phyloP scores from a whole-genome alignment of 35 echinoderm and acorn worm species.

The Apostichopus japonicus region DNA sequence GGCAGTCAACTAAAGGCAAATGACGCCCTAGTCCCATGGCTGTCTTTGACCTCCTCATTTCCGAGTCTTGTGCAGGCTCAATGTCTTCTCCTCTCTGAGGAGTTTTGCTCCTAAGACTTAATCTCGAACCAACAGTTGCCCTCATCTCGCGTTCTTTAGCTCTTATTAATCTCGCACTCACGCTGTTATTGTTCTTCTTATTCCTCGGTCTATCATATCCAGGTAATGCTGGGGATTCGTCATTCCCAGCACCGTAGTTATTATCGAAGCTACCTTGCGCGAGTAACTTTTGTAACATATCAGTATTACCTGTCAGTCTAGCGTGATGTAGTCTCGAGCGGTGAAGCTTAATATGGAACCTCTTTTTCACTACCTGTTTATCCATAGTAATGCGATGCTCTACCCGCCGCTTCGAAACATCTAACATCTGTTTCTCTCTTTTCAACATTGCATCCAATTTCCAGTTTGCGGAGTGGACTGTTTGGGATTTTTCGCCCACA shows the following conservation, averaged over 20 bases:
- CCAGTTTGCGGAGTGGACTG: conserved; percentile 94
- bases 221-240: not conserved
- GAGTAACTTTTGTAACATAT: conserved; percentile 80
- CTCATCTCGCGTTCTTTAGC: conserved; percentile 42
- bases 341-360: conserved; percentile 84
- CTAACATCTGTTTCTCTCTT: conserved; percentile 72
- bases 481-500: conserved; percentile 94
- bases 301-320: conserved; percentile 83
- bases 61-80: not conserved
- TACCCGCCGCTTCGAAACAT: conserved; percentile 75
- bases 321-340: conserved; percentile 84
- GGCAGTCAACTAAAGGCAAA: not conserved
- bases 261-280: conserved; percentile 72
- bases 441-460: conserved; percentile 84
- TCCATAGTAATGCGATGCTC: conserved; percentile 86
- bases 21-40: not conserved
- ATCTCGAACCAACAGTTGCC: conserved; percentile 20
- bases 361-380: conserved; percentile 77
- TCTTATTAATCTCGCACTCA: conserved; percentile 25
- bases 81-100: not conserved
- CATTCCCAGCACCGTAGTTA: conserved; percentile 32
- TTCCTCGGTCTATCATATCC: conserved; percentile 23
- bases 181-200: conserved; percentile 37
- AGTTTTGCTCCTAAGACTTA: not conserved
- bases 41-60: conserved; percentile 22